These are phyloP conservation scores for Diaperis boleti DNA, from an alignment of 2,888 invertebrate species.

Conservation along the genomic window DNA sequence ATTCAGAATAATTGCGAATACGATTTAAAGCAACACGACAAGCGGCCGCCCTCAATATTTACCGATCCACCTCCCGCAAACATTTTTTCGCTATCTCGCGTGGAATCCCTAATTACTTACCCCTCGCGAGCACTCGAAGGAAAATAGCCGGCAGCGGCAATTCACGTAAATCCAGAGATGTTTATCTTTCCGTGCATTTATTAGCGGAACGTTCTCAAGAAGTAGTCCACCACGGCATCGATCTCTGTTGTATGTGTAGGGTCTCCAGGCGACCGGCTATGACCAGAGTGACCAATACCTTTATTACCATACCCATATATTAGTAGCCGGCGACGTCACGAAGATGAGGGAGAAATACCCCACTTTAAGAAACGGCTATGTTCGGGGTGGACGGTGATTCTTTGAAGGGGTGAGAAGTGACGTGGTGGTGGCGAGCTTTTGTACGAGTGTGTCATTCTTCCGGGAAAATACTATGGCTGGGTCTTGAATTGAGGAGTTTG, in stretches of 20 bases:
- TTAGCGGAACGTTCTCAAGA: conserved; percentile 39
- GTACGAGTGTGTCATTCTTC: background rate
- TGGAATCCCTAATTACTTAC: conserved; percentile 19
- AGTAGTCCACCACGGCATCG: conserved; percentile 48
- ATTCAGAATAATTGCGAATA: background rate
- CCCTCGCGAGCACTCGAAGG: too few relatives aligned
- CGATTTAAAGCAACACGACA: background rate
- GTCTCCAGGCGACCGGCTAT: conserved; percentile 60
- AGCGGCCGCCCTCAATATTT: background rate
- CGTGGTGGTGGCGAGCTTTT: conserved; percentile 6
- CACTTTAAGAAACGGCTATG: conserved; percentile 36
- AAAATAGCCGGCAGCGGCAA: conserved; percentile 1
- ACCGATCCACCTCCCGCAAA: conserved; percentile 1
- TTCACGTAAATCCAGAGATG: conserved; percentile 24
- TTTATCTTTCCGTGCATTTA: conserved; percentile 30
- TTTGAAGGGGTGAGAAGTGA: conserved; percentile 6
- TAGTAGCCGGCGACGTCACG: conserved; percentile 47
- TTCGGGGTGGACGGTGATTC: conserved; percentile 20
- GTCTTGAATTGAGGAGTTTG: background rate
- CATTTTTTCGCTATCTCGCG: conserved; percentile 17
- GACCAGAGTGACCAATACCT: conserved; percentile 60
- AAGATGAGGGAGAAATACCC: conserved; percentile 41
- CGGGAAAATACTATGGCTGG: background rate
- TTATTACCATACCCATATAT: conserved; percentile 54
- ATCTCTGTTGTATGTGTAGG: conserved; percentile 58